Conservation (phyloP, 2,888 invertebrate genomes). For the Tuta absoluta region DNA sequence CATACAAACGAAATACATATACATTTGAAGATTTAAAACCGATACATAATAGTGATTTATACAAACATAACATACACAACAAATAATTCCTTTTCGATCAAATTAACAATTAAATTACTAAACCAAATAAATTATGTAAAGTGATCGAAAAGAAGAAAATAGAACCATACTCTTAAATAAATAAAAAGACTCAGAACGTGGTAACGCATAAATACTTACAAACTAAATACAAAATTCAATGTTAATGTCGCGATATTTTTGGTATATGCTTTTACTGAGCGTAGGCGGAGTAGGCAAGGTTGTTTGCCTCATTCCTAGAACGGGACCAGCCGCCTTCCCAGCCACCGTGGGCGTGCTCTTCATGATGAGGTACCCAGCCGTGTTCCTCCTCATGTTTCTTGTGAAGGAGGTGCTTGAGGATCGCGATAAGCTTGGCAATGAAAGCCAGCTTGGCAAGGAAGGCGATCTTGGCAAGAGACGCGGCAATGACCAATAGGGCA, state of each 20-base stretch:
- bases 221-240: conserved; percentile 11
- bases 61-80: conserved; percentile 32
- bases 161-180: conserved; percentile 38
- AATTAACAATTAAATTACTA: conserved; percentile 42
- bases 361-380: conserved; percentile 51
- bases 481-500: conserved; percentile 84
- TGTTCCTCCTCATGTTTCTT: conserved; percentile 65
- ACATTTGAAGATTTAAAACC: conserved; percentile 25
- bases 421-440: conserved; percentile 63
- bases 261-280: conserved; percentile 47
- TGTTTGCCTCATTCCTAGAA: conserved; percentile 65
- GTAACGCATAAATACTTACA: conserved; percentile 49
- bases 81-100: conserved; percentile 65
- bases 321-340: conserved; percentile 74
- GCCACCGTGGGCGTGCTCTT: conserved; percentile 45
- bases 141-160: conserved; percentile 63
- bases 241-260: conserved; percentile 10
- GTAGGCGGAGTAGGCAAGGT: conserved; percentile 70
- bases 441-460: conserved; percentile 89
- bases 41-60: conserved; percentile 35
- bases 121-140: conserved; percentile 42
- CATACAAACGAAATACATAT: conserved; percentile 16
- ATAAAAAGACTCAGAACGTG: conserved; percentile 52
- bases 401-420: conserved; percentile 67
- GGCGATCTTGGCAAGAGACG: conserved; percentile 86